Percentiles rank a stretch among this genome's conserved stretches.
Evolutionary conservation across 2,797 vertebrate genomes (phyloP).

Genomic region (Labroides dimidiatus): DNA sequence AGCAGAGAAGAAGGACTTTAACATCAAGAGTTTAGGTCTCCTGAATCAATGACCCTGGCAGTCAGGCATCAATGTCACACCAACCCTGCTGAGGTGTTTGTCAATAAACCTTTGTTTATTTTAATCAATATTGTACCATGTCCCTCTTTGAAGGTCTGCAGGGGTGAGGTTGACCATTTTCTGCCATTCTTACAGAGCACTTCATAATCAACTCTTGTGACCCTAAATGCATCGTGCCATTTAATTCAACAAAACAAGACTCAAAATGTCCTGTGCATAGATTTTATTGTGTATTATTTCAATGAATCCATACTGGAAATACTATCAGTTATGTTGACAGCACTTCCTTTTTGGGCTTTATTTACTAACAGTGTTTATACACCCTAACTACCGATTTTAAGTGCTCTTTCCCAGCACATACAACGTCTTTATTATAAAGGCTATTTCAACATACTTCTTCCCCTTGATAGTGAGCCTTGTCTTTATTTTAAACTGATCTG

Average conservation of each 20-base stretch:
- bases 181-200: not conserved
- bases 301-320: no score
- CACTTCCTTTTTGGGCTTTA: no score
- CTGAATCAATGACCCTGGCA: constrained; percentile 9
- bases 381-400: no score
- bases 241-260: not conserved
- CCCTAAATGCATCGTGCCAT: not conserved
- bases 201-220: not conserved
- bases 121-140: constrained; percentile 28
- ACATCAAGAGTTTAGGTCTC: constrained; percentile 5
- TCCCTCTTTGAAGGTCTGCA: constrained; percentile 7
- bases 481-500: no score
- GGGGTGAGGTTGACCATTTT: not conserved
- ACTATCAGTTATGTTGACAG: no score
- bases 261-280: not conserved
- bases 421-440: no score
- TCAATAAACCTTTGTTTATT: constrained; percentile 29
- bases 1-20: not conserved
- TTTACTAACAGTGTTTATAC: no score
- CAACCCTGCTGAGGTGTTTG: constrained; percentile 10
- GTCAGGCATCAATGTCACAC: constrained; percentile 25
- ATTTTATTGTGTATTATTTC: not conserved
- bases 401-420: no score
- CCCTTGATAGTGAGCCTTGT: no score
- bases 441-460: no score